Conservation (phyloP, 2,113 vertebrate species). For the Morone saxatilis region DNA sequence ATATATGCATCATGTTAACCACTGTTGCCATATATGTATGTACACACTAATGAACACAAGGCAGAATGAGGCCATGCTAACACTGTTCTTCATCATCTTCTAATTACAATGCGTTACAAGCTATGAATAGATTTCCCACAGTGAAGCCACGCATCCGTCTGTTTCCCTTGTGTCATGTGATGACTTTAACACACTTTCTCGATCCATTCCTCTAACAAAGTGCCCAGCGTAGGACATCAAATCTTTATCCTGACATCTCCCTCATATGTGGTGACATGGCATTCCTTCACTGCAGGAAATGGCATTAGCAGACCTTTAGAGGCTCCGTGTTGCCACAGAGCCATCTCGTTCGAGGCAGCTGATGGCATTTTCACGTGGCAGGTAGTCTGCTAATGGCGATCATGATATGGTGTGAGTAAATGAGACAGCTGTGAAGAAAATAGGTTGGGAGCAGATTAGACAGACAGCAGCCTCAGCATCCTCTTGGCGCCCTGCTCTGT, state of each 20-base stretch:
- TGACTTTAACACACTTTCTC: slow-evolving; percentile 16
- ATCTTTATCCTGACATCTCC: slow-evolving; percentile 32
- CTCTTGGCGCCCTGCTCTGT: not conserved
- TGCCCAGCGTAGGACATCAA: not conserved
- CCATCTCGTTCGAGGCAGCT: slow-evolving; percentile 21
- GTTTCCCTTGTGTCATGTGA: slow-evolving; percentile 1
- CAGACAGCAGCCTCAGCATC: slow-evolving; percentile 26
- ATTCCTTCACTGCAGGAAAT: slow-evolving; percentile 42
- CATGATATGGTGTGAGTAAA: slow-evolving; percentile 44
- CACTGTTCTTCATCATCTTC: not conserved
- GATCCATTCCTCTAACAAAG: slow-evolving; percentile 36
- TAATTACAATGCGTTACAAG: slow-evolving; percentile 31
- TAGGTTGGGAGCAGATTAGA: slow-evolving; percentile 59
- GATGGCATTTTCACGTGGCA: slow-evolving; percentile 66
- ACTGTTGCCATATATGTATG: not conserved
- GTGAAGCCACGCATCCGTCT: not conserved
- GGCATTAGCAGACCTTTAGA: slow-evolving; percentile 55
- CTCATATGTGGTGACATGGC: not conserved
- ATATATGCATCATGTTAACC: slow-evolving; percentile 37
- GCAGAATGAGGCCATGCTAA: slow-evolving; percentile 20
- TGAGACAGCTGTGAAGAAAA: slow-evolving; percentile 62
- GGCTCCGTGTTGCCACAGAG: slow-evolving; percentile 22
- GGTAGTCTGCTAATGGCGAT: slow-evolving; percentile 59
- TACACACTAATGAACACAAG: slow-evolving; percentile 29
- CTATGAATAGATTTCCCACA: slow-evolving; percentile 21